These are phyloP conservation scores for Polydrusus pterygomalis DNA, from an alignment of 2,888 invertebrate species.

Conservation along the genomic window DNA sequence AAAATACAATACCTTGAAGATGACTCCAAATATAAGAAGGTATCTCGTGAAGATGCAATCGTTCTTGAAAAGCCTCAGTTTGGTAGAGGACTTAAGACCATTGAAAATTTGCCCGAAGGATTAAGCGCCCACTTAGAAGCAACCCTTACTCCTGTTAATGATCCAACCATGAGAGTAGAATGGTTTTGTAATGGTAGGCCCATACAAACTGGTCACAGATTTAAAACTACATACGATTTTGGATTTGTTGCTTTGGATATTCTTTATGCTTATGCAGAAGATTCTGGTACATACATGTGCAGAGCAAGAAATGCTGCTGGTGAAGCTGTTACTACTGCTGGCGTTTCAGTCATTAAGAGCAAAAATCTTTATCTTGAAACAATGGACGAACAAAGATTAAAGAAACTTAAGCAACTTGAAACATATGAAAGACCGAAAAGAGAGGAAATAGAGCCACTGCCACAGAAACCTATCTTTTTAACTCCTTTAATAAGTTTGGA, in stretches of 20 bases:
- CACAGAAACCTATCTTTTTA: conserved; percentile 92
- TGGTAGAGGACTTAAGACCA: conserved; percentile 89
- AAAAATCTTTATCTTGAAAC: conserved; percentile 91
- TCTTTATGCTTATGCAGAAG: conserved; percentile 96
- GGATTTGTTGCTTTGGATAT: conserved; percentile 98
- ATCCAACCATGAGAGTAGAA: conserved; percentile 98
- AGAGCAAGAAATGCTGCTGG: conserved; percentile 96
- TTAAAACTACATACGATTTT: conserved; percentile 97
- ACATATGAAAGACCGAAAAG: conserved; percentile 85
- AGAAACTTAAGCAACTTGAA: conserved; percentile 91
- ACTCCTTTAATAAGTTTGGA: conserved; percentile 91
- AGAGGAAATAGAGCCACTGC: conserved; percentile 83
- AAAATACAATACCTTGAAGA: conserved; percentile 95
- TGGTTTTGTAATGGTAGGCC: conserved; percentile 98
- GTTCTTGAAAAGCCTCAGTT: conserved; percentile 92
- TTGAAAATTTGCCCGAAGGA: conserved; percentile 89
- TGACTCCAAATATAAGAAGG: conserved; percentile 84
- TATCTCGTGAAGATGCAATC: conserved; percentile 82
- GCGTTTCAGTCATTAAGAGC: conserved; percentile 90
- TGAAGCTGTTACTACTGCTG: conserved; percentile 95
- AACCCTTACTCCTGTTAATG: conserved; percentile 96
- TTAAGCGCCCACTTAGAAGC: conserved; percentile 94
- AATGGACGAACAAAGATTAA: conserved; percentile 90
- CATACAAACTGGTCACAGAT: conserved; percentile 94
- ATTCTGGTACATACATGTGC: conserved; percentile 97